These are phyloP conservation scores for Lutjanus argentimaculatus DNA, from an alignment of 2,797 vertebrate species.

Conservation along the genomic window DNA sequence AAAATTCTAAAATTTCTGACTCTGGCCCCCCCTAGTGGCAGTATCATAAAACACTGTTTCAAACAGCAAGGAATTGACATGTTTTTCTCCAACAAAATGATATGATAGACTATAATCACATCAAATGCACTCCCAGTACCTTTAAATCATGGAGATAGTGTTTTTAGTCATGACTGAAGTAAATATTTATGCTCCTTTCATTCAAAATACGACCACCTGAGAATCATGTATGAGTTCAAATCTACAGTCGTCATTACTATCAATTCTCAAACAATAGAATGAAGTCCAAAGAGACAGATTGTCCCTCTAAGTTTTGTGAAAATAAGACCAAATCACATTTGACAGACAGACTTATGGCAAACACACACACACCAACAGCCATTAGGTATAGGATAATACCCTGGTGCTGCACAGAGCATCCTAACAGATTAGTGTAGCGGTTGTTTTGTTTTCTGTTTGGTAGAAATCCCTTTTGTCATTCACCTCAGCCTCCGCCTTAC, in stretches of 20 bases:
- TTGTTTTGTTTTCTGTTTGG: constrained; percentile 61
- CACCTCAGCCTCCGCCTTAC: constrained; percentile 53
- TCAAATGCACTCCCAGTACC: too few species aligned
- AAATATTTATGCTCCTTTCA: neutral
- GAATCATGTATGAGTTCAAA: neutral
- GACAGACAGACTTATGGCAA: constrained; percentile 7
- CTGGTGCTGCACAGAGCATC: constrained; percentile 25
- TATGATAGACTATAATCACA: neutral
- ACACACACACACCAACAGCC: neutral
- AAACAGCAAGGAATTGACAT: neutral
- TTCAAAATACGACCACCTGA: neutral
- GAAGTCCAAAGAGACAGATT: neutral
- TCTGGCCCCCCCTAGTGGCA: neutral
- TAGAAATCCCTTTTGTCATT: constrained; percentile 64
- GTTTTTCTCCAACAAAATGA: neutral
- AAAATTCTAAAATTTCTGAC: neutral
- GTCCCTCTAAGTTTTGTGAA: neutral
- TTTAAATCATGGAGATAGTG: neutral
- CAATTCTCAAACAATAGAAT: neutral
- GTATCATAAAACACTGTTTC: neutral
- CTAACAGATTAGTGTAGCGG: constrained; percentile 33
- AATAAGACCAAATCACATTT: neutral
- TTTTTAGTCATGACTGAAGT: neutral
- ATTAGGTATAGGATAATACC: constrained; percentile 20
- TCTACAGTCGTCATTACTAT: too few species aligned